Base-by-base conservation (phyloP, 2,888 invertebrate genomes). In the Melinaea marsaeus region DNA sequence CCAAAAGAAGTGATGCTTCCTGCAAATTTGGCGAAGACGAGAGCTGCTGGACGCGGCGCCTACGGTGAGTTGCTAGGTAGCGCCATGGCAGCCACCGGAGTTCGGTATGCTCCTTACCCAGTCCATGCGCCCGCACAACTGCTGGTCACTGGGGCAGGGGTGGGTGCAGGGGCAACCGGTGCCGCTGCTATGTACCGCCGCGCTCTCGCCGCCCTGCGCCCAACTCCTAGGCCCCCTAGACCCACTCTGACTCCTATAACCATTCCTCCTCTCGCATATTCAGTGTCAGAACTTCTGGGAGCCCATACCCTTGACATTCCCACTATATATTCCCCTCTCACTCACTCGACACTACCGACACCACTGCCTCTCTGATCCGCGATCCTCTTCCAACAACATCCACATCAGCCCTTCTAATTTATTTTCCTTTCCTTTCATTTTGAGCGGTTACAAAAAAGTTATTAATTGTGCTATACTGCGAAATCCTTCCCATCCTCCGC, bases 1-100 rank as follows among this genome's bases (percentile, higher is more conserved):
- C 99, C 99, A 72, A 99, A 99, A 93, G 99, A 99, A 93, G 99
- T 99, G 81, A 99, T 99, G 99, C 95, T 99, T 84, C 99, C 99
- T 80, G 96, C 97, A 78, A 97, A 97, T 91, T 92, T 97, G 92
- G 97, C 97, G 83, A 97, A 97, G 93, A 97, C 97, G 92, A 95
- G 97, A 88, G 97, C 97, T 87, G 96, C 97, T 80, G 97, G 97
- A 79, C 95, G 97, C 92, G 97, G 97, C 92, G 96, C 97, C 93
- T 98, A 97, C 95, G 97, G 97, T 98, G 97, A 97, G 97, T 97
- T 97, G 94, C 94, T 96, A 94, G 95, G 95, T 91, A 93, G 94
- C 90, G 92, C 92, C 85, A 91, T 93, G 88, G 84, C 91, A 85
- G 85, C 91, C 61, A 85, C 88, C 59, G 86, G 92, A 68, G 94